A percentile compares a stretch with the other conserved stretches of the same genome.
phyloP scores from a whole-genome alignment of 2,797 vertebrate genomes.

The Parauchenoglanis ngamensis region DNA sequence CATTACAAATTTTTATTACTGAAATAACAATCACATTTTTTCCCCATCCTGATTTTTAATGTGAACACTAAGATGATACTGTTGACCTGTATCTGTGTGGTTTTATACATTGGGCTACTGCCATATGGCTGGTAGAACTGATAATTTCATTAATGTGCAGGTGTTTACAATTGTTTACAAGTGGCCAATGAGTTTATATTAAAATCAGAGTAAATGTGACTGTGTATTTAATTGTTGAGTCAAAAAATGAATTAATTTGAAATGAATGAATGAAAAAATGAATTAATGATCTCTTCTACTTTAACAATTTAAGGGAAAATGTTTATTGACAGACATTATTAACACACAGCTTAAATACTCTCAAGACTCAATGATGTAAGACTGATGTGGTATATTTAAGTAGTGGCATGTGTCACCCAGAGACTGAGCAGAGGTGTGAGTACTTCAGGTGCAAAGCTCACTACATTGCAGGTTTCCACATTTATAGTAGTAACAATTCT shows the following conservation, averaged over 20 bases:
- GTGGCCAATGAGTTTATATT: neutral
- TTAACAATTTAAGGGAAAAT: neutral
- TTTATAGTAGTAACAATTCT: neutral
- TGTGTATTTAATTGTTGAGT: neutral
- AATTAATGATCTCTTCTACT: neutral
- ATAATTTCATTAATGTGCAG: neutral
- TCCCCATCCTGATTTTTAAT: neutral
- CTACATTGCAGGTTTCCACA: neutral
- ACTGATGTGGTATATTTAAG: slow-evolving; percentile 15
- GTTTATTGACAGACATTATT: neutral
- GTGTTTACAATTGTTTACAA: neutral
- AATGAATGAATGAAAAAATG: neutral
- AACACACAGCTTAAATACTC: neutral
- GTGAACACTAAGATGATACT: neutral
- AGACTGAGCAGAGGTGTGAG: neutral
- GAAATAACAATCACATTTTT: neutral
- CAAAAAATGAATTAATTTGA: neutral
- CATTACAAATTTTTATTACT: too few relatives aligned
- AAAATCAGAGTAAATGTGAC: neutral
- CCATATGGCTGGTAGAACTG: neutral
- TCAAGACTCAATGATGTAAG: slow-evolving; percentile 22
- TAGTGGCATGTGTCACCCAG: neutral
- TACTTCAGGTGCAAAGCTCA: neutral
- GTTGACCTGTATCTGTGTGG: neutral
- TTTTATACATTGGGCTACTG: neutral